A percentile compares a stretch with the other conserved stretches of the same genome.
Evolutionary conservation across 2,888 invertebrate species (phyloP).

Genomic region (Ophion slaviceki): DNA sequence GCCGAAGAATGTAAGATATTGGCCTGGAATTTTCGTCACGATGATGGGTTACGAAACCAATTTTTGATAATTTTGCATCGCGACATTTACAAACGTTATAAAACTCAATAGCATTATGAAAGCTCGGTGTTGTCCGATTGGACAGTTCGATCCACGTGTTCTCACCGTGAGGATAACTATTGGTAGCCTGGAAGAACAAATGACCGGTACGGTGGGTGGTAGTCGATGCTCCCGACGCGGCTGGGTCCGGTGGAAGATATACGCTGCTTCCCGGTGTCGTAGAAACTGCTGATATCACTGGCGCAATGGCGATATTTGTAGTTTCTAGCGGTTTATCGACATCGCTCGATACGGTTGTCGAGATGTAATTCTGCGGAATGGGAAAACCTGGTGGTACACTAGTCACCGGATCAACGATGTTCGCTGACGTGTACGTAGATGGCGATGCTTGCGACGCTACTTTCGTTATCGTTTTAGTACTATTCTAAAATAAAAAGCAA

Average conservation of each 20-base stretch:
- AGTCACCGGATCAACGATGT: conserved; percentile 65
- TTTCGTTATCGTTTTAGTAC: conserved; percentile 23
- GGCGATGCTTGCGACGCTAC: conserved; percentile 64
- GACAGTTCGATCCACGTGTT: conserved; percentile 1
- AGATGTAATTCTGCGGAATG: conserved; percentile 74
- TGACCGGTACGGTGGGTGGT: conserved; percentile 75
- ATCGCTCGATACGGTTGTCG: conserved; percentile 56
- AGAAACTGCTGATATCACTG: conserved; percentile 68
- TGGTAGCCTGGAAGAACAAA: conserved; percentile 70
- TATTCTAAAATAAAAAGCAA: conserved; percentile 45
- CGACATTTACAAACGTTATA: too few species aligned
- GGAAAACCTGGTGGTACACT: conserved; percentile 75
- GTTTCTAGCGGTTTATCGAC: conserved; percentile 36
- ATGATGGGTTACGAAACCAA: too few species aligned
- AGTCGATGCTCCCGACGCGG: conserved; percentile 84
- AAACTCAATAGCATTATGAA: too few species aligned
- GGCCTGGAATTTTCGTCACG: too few species aligned
- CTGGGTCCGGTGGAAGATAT: conserved; percentile 84
- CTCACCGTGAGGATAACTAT: conserved; percentile 73
- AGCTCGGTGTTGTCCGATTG: neutral
- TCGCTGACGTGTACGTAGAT: conserved; percentile 52
- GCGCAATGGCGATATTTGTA: conserved; percentile 50
- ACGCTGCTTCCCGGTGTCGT: conserved; percentile 56
- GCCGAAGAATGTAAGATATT: too few species aligned
- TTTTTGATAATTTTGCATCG: too few species aligned